These are phyloP conservation scores for Troilus luridus DNA, from an alignment of 2,888 invertebrate species.

Conservation along the genomic window DNA sequence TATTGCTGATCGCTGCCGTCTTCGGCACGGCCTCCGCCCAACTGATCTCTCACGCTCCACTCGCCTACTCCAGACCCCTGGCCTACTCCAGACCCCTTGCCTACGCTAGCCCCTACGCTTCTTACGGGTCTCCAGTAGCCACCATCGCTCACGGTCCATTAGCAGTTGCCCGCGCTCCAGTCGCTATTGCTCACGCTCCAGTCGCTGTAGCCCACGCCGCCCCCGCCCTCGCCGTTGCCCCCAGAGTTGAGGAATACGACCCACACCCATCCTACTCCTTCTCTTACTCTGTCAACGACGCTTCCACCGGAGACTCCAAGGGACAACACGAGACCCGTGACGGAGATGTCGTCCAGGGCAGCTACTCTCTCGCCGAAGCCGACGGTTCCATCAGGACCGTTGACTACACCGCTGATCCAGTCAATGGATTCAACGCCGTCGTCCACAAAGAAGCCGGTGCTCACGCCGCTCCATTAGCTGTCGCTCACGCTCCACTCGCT, in stretches of 20 bases:
- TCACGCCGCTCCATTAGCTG: constrained; percentile 65
- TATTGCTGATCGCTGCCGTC: constrained; percentile 43
- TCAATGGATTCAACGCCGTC: constrained; percentile 65
- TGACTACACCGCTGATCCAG: not conserved
- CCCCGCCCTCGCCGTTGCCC: constrained; percentile 51
- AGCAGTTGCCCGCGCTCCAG: constrained; percentile 26
- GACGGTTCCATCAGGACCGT: constrained; percentile 64
- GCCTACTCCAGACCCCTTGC: constrained; percentile 52
- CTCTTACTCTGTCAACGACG: constrained; percentile 66
- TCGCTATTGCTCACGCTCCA: constrained; percentile 35
- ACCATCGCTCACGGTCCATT: constrained; percentile 62
- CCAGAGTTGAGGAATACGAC: constrained; percentile 65
- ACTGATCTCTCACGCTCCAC: not conserved
- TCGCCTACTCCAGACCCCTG: constrained; percentile 10
- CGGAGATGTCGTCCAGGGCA: constrained; percentile 68
- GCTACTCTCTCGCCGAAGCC: constrained; percentile 66
- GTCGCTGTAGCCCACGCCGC: constrained; percentile 26
- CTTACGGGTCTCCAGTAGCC: not conserved
- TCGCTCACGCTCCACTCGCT: constrained; percentile 51
- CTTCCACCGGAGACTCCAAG: constrained; percentile 67
- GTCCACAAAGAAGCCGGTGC: constrained; percentile 67
- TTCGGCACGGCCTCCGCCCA: constrained; percentile 30
- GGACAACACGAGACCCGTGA: constrained; percentile 67
- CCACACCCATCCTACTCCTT: constrained; percentile 66
- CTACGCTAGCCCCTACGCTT: constrained; percentile 21